phyloP scores from a whole-genome alignment of 2,113 vertebrate genomes.

The Eurystomus gularis region DNA sequence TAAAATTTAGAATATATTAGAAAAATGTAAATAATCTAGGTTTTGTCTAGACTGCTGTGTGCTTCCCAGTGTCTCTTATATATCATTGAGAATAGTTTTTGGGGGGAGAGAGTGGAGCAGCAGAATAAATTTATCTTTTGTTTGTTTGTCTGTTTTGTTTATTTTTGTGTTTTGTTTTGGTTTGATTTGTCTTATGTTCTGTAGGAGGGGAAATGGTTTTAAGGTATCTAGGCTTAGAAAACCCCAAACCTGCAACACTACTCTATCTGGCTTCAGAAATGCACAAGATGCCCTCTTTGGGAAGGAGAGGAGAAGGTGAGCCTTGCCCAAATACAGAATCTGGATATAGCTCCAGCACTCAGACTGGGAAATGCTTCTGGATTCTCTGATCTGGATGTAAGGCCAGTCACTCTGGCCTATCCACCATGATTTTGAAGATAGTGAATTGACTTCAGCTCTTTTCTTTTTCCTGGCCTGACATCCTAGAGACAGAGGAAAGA shows the following conservation, averaged over 20 bases:
- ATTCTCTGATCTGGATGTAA: not conserved
- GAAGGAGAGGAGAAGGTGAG: not conserved
- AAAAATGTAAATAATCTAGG: not conserved
- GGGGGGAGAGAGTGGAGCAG: not conserved
- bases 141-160: not conserved
- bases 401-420: not conserved
- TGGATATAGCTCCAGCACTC: not conserved
- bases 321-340: not conserved
- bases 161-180: not conserved
- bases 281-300: not conserved
- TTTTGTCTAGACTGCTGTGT: not conserved
- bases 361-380: not conserved
- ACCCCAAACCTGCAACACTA: rapidly evolving
- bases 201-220: not conserved
- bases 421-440: not conserved
- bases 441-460: not conserved
- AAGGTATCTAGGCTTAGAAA: not conserved
- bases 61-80: not conserved
- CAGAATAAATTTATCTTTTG: not conserved
- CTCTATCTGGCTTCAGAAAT: not conserved
- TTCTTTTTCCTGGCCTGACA: not conserved
- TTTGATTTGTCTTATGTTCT: not conserved
- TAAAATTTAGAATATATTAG: not conserved
- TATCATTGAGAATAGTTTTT: not conserved
- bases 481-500: not conserved